Percentiles rank a stretch among this genome's conserved stretches.
These are phyloP conservation scores for Seira sanloemensis DNA, from an alignment of 2,888 invertebrate species.

Conservation along the genomic window DNA sequence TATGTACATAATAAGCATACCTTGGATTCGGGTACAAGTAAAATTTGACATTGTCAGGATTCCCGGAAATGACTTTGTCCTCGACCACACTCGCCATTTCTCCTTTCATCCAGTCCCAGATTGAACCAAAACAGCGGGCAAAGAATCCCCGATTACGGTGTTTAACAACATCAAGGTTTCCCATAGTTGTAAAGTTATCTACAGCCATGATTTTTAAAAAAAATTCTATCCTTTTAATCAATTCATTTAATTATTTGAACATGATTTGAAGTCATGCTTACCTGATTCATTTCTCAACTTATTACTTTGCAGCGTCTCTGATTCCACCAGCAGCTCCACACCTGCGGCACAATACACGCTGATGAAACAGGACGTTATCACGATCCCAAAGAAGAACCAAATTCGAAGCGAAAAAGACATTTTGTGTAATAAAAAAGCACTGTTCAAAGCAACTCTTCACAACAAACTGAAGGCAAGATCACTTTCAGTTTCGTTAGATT, in stretches of 20 bases:
- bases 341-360: slow-evolving; percentile 46
- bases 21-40: slow-evolving; percentile 53
- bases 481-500: neutral
- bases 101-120: slow-evolving; percentile 32
- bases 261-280: too few relatives aligned
- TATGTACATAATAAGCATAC: too few relatives aligned
- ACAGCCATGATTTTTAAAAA: too few relatives aligned
- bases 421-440: neutral
- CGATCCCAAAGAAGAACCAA: slow-evolving; percentile 33
- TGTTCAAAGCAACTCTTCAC: slow-evolving; percentile 13
- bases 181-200: neutral
- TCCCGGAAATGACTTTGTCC: slow-evolving; percentile 57
- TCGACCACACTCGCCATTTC: slow-evolving; percentile 23
- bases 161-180: too few relatives aligned
- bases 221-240: too few relatives aligned
- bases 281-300: neutral
- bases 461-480: too few relatives aligned
- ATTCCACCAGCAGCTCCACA: slow-evolving; percentile 31
- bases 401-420: slow-evolving; percentile 41
- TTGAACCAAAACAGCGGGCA: slow-evolving; percentile 12
- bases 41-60: slow-evolving; percentile 57
- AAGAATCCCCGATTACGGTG: neutral
- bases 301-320: neutral
- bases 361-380: slow-evolving; percentile 43
- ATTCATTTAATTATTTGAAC: too few relatives aligned